phyloP scores from a whole-genome alignment of 2,113 vertebrate species.

The Donacobius atricapilla region DNA sequence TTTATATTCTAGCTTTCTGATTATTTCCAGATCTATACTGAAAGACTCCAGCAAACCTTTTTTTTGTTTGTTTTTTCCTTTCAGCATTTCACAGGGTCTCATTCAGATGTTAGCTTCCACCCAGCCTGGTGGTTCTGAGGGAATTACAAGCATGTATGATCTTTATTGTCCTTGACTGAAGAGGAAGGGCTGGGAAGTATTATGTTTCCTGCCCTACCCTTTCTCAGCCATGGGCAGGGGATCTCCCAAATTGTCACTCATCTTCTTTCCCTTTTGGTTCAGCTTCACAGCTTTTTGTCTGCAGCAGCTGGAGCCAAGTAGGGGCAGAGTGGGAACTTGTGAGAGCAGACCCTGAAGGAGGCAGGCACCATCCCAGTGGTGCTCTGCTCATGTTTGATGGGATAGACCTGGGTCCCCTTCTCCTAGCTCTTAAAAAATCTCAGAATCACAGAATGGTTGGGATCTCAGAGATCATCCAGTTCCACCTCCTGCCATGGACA shows the following conservation, averaged over 20 bases:
- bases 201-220: constrained; percentile 8
- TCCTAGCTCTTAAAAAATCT: background rate
- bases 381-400: background rate
- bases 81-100: background rate
- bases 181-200: background rate
- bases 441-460: background rate
- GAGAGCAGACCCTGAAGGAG: background rate
- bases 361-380: background rate
- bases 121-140: background rate
- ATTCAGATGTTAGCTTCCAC: background rate
- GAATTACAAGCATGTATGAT: background rate
- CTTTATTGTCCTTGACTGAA: background rate
- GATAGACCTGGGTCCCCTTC: background rate
- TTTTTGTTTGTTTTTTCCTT: background rate
- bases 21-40: background rate
- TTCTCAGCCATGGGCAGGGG: background rate
- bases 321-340: background rate
- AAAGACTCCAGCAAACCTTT: background rate
- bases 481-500: background rate
- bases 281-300: background rate
- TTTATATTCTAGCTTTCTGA: background rate
- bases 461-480: background rate
- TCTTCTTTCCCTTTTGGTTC: background rate
- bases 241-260: background rate
- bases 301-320: background rate